These are phyloP conservation scores for Eilema sororculum DNA, from an alignment of 2,888 invertebrate genomes.

Conservation along the genomic window DNA sequence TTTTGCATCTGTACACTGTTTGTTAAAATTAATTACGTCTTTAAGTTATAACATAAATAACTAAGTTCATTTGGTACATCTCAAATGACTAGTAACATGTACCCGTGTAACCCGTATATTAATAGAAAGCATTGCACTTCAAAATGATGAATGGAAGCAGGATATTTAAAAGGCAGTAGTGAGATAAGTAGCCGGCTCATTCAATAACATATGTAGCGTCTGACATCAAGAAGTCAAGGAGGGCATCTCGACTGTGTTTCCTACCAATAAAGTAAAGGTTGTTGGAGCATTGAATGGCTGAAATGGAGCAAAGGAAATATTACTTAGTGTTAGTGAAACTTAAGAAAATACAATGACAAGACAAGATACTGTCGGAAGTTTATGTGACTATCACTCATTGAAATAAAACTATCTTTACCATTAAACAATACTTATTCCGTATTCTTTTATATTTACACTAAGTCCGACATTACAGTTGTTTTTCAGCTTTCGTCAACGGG, in stretches of 20 bases:
- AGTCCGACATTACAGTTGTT: no score
- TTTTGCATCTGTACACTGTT: not conserved
- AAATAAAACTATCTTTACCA: no score
- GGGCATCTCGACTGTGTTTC: not conserved
- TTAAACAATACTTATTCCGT: no score
- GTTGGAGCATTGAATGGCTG: not conserved
- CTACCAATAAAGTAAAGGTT: conserved; percentile 24
- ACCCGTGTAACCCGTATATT: conserved; percentile 31
- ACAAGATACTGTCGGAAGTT: no score
- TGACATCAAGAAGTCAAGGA: not conserved
- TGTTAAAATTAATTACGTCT: conserved; percentile 37
- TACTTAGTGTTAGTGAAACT: not conserved
- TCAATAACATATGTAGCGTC: not conserved
- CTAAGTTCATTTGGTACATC: conserved; percentile 33
- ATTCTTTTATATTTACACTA: no score
- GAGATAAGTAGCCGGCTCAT: conserved; percentile 50
- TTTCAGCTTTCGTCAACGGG: no score
- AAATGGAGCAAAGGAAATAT: conserved; percentile 21
- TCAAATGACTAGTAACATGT: conserved; percentile 34
- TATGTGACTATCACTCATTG: no score
- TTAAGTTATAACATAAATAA: conserved; percentile 29
- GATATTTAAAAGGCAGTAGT: conserved; percentile 59
- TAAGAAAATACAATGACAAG: no score
- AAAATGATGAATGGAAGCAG: conserved; percentile 60
- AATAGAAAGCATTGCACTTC: conserved; percentile 62